Evolutionary conservation across 1,140 invertebrate species (phyloP).

Genomic region (Probaryconus sp.): DNA sequence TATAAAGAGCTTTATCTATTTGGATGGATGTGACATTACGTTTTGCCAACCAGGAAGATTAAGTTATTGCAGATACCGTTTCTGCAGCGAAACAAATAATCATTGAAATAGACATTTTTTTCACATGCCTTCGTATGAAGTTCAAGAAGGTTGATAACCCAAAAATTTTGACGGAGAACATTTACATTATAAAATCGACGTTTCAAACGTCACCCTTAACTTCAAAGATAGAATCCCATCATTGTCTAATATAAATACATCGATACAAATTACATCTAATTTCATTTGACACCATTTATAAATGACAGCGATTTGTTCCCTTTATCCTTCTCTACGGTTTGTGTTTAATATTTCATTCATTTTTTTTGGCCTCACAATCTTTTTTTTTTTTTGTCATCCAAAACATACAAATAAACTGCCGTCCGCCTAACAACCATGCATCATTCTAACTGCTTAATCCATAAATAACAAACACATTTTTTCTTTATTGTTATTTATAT

Average conservation of each 20-base stretch:
- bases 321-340: conserved; percentile 22
- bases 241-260: no score
- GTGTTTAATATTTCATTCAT: conserved; percentile 15
- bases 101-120: no score
- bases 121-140: no score
- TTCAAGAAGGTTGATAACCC: no score
- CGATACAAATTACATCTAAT: no score
- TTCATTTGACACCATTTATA: no score
- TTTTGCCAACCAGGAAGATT: conserved; percentile 12
- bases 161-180: no score
- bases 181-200: no score
- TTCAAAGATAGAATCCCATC: no score
- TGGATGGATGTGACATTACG: conserved; percentile 7
- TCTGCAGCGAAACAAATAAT: no score
- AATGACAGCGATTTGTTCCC: no score
- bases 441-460: conserved; percentile 23
- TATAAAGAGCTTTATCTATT: conserved; percentile 42
- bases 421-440: conserved; percentile 21
- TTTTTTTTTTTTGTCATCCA: conserved; percentile 11
- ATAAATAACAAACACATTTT: conserved; percentile 14
- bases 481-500: conserved; percentile 34
- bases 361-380: neutral
- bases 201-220: no score
- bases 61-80: conserved; percentile 1
- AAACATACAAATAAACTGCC: conserved; percentile 33